These are phyloP conservation scores for Oostethus manadensis DNA, from an alignment of 2,113 vertebrate species.

Conservation along the genomic window DNA sequence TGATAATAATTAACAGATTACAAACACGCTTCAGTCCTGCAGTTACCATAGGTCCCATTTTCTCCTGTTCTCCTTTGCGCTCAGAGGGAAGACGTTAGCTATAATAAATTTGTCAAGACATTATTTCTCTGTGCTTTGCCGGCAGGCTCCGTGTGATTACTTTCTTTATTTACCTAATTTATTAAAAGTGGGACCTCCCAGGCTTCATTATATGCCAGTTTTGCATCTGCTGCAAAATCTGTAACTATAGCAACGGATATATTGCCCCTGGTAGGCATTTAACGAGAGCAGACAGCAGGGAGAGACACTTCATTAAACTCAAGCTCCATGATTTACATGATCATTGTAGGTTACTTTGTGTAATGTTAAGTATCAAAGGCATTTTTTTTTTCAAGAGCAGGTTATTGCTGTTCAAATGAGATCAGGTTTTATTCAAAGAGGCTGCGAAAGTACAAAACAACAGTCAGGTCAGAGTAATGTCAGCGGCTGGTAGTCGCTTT, in stretches of 20 bases:
- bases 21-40: conserved; percentile 17
- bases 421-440: conserved; percentile 16
- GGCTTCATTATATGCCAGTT: conserved; percentile 36
- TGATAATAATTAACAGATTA: conserved; percentile 5
- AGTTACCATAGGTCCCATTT: not conserved
- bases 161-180: conserved; percentile 50
- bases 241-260: conserved; percentile 64
- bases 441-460: too few species aligned
- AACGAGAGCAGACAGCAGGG: conserved; percentile 63
- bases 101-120: conserved; percentile 37
- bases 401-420: conserved; percentile 11
- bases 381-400: conserved; percentile 11
- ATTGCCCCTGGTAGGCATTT: conserved; percentile 64
- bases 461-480: not conserved
- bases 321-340: conserved; percentile 52
- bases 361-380: conserved; percentile 21
- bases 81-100: conserved; percentile 27
- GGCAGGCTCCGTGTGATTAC: conserved; percentile 34
- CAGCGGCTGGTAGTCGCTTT: conserved; percentile 4
- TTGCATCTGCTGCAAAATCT: conserved; percentile 37
- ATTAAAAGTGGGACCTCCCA: conserved; percentile 59
- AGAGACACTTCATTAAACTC: conserved; percentile 61
- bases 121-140: conserved; percentile 33
- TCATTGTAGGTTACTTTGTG: conserved; percentile 37
- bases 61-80: conserved; percentile 24